These are phyloP conservation scores for Brachypalpus laphriformis DNA, from an alignment of 2,888 invertebrate genomes.

Conservation along the genomic window DNA sequence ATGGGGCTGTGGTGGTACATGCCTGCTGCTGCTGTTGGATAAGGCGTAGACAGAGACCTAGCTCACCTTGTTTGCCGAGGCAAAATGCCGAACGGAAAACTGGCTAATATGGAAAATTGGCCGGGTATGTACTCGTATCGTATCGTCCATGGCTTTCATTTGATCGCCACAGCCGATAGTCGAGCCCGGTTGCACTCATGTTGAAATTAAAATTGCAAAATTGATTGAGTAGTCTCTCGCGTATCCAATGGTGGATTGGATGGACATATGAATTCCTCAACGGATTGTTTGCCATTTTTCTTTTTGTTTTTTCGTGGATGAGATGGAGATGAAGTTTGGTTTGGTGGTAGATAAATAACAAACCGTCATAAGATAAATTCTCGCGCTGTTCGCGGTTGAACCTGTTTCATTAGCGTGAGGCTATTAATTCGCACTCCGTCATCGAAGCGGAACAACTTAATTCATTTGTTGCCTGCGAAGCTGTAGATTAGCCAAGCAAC, in stretches of 20 bases:
- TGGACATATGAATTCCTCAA: constrained; percentile 33
- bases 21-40: constrained; percentile 52
- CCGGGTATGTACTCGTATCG: constrained; percentile 14
- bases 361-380: constrained; percentile 39
- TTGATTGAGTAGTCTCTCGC: constrained; percentile 60
- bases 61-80: constrained; percentile 70
- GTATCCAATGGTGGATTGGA: neutral
- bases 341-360: constrained; percentile 38
- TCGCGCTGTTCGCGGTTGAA: constrained; percentile 32
- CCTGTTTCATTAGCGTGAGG: constrained; percentile 43
- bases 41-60: constrained; percentile 58
- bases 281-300: constrained; percentile 28
- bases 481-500: constrained; percentile 22
- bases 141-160: constrained; percentile 49
- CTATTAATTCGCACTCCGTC: constrained; percentile 49
- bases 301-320: constrained; percentile 4
- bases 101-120: constrained; percentile 56
- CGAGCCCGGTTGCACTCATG: constrained; percentile 63
- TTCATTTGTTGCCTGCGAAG: constrained; percentile 36
- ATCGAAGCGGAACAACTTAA: constrained; percentile 60
- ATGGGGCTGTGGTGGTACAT: constrained; percentile 46
- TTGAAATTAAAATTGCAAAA: constrained; percentile 71
- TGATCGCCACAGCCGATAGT: constrained; percentile 40
- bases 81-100: constrained; percentile 59
- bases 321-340: constrained; percentile 27